These are phyloP conservation scores for Abramis brama DNA, from an alignment of 2,113 vertebrate species.

Conservation along the genomic window DNA sequence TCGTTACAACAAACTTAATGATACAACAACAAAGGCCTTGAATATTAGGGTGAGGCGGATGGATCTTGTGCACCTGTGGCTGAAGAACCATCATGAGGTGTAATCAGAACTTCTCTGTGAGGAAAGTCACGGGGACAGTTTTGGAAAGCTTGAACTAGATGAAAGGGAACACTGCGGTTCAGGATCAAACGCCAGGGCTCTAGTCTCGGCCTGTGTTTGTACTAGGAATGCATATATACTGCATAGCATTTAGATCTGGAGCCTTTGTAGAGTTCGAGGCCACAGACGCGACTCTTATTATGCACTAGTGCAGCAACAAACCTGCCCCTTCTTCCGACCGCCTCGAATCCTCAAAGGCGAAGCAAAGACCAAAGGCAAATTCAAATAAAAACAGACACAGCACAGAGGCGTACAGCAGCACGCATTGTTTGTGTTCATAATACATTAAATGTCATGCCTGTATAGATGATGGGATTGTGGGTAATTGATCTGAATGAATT, in stretches of 20 bases:
- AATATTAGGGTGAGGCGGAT: neutral
- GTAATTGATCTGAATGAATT: conserved; percentile 23
- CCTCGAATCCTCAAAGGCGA: conserved; percentile 56
- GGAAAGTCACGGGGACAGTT: conserved; percentile 60
- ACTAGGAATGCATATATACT: conserved; percentile 62
- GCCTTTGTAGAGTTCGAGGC: conserved; percentile 61
- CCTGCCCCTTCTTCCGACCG: conserved; percentile 48
- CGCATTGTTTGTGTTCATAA: conserved; percentile 61
- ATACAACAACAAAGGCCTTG: neutral
- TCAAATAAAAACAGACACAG: conserved; percentile 56
- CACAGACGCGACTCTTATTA: conserved; percentile 58
- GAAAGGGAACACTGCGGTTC: conserved; percentile 54
- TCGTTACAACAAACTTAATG: neutral
- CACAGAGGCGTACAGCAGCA: conserved; percentile 2
- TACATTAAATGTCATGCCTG: conserved; percentile 49
- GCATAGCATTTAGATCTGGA: conserved; percentile 62
- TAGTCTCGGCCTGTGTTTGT: conserved; percentile 61
- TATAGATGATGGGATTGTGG: conserved; percentile 28
- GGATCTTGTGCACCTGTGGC: conserved; percentile 3
- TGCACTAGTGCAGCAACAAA: conserved; percentile 56
- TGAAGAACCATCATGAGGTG: conserved; percentile 1
- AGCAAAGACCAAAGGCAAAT: conserved; percentile 62
- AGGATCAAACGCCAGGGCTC: conserved; percentile 60
- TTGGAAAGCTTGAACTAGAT: conserved; percentile 56
- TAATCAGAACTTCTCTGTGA: conserved; percentile 48